These are phyloP conservation scores for Lepidothrix coronata DNA, from an alignment of 2,113 vertebrate species.

Conservation along the genomic window DNA sequence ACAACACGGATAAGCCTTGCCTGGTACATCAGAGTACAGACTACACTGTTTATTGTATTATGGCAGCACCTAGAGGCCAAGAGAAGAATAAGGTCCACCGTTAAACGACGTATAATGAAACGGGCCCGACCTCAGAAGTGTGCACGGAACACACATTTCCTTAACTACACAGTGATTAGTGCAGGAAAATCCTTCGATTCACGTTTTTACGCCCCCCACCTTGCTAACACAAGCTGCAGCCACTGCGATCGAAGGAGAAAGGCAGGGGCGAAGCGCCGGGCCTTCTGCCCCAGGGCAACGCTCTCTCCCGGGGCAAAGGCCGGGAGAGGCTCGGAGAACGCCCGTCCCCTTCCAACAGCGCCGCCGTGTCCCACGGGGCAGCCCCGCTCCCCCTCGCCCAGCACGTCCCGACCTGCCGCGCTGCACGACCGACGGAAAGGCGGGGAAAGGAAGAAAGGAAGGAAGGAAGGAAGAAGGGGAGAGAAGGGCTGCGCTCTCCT, in stretches of 20 bases:
- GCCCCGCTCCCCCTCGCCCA: background rate
- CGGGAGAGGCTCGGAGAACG: background rate
- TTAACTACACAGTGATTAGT: fast-evolving
- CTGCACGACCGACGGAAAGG: background rate
- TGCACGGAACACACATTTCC: fast-evolving
- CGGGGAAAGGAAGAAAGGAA: too few species aligned
- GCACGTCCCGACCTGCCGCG: background rate
- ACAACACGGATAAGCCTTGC: fast-evolving
- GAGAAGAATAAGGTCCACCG: fast-evolving
- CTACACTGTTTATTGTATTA: fast-evolving
- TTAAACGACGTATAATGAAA: fast-evolving
- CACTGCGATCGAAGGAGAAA: background rate
- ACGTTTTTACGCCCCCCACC: fast-evolving
- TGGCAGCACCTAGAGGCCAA: slow-evolving; percentile 42
- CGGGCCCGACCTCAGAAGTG: fast-evolving
- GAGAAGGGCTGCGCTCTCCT: slow-evolving; percentile 9
- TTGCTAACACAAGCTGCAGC: background rate
- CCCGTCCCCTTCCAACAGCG: background rate
- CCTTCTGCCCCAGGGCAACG: background rate
- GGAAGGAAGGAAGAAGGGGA: background rate
- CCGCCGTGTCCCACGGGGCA: background rate
- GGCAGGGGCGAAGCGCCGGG: background rate
- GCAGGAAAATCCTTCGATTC: background rate
- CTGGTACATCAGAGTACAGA: fast-evolving
- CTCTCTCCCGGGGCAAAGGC: background rate